phyloP scores from a whole-genome alignment of 2,113 vertebrate species.

The Ochotona curzoniae region DNA sequence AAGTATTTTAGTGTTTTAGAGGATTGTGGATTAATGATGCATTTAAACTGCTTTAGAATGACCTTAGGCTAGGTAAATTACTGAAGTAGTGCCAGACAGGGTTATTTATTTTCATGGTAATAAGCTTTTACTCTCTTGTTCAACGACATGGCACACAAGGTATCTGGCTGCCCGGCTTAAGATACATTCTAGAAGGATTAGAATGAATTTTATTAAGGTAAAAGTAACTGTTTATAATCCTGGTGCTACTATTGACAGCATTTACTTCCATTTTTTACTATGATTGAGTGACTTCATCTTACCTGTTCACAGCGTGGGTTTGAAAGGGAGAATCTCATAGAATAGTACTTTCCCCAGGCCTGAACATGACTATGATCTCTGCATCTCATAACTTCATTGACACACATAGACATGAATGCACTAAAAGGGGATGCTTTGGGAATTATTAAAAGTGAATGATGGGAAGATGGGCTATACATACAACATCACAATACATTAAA shows the following conservation, averaged over 20 bases:
- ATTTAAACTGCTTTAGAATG: constrained; percentile 83
- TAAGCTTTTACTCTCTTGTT: constrained; percentile 78
- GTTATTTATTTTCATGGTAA: constrained; percentile 83
- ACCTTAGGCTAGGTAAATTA: constrained; percentile 85
- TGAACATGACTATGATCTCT: not conserved
- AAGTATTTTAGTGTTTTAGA: constrained; percentile 83
- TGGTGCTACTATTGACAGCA: not conserved
- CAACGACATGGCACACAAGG: constrained; percentile 68
- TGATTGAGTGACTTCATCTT: constrained; percentile 46
- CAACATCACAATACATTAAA: no score
- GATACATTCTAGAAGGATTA: constrained; percentile 44
- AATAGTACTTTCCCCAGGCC: not conserved
- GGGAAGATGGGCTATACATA: no score
- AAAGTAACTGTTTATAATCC: constrained; percentile 49
- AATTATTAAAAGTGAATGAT: no score
- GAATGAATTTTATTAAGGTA: constrained; percentile 59
- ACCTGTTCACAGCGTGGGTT: not conserved
- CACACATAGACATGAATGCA: not conserved
- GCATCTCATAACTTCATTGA: not conserved
- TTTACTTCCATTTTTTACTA: constrained; percentile 53
- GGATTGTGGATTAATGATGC: constrained; percentile 84
- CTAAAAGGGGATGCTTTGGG: not conserved
- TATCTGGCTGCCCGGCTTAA: constrained; percentile 57
- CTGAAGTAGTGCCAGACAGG: constrained; percentile 71
- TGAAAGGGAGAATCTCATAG: not conserved